phyloP scores from a whole-genome alignment of 2,797 vertebrate species.

The Thaleichthys pacificus region DNA sequence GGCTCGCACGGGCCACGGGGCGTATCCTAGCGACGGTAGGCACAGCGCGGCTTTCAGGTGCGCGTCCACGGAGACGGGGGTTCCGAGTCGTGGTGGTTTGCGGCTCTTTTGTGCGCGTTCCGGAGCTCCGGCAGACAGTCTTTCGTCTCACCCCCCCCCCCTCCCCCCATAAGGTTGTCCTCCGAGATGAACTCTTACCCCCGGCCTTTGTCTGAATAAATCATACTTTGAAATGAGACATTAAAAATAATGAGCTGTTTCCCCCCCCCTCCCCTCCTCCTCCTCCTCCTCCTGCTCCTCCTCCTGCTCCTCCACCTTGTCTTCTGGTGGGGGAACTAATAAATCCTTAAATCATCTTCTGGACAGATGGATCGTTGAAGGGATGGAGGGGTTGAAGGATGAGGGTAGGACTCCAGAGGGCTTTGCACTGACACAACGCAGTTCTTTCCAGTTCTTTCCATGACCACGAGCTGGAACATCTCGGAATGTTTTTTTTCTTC shows the following conservation, averaged over 20 bases:
- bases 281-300: neutral
- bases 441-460: conserved; percentile 38
- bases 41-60: too few relatives aligned
- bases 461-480: neutral
- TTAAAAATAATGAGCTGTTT: conserved; percentile 36
- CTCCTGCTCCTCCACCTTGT: conserved; percentile 17
- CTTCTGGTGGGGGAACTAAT: conserved; percentile 15
- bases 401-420: neutral
- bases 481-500: neutral
- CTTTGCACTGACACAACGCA: conserved; percentile 20
- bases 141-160: neutral
- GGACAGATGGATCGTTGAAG: neutral
- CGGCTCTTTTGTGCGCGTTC: too few relatives aligned
- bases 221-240: conserved; percentile 36
- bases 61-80: too few relatives aligned
- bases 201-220: conserved; percentile 27
- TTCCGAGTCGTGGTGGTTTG: too few relatives aligned
- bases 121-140: neutral
- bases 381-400: neutral
- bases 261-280: conserved; percentile 5
- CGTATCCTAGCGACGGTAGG: too few relatives aligned
- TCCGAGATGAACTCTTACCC: conserved; percentile 24
- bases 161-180: neutral
- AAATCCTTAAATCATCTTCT: conserved; percentile 31
- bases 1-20: too few relatives aligned